phyloP scores from a whole-genome alignment of 2,797 vertebrate species.

The Brachyrhaphis roseni region DNA sequence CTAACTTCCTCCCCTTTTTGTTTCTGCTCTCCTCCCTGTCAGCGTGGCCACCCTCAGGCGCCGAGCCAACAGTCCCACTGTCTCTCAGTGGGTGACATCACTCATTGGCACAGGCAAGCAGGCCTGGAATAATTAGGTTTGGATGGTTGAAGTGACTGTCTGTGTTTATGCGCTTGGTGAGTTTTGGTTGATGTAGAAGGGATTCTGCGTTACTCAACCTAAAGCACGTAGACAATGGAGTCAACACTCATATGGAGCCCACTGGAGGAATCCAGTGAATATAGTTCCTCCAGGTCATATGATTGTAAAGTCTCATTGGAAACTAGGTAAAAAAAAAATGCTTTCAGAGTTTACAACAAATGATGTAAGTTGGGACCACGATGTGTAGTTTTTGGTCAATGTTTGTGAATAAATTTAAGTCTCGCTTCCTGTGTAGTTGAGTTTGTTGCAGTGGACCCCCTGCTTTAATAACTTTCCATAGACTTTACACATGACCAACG shows the following conservation, averaged over 20 bases:
- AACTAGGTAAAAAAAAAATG: conserved; percentile 9
- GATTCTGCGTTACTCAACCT: conserved; percentile 65
- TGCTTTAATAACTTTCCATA: conserved; percentile 76
- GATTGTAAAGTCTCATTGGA: not conserved
- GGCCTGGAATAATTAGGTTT: conserved; percentile 80
- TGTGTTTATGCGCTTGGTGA: conserved; percentile 37
- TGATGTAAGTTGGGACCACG: not conserved
- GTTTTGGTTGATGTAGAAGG: conserved; percentile 61
- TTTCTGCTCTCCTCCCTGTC: conserved; percentile 37
- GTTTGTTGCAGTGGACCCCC: conserved; percentile 53
- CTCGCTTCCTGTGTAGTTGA: conserved; percentile 13
- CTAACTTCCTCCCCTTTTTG: conserved; percentile 24
- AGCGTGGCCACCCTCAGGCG: conserved; percentile 59
- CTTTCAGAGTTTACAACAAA: not conserved
- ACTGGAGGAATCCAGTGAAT: conserved; percentile 4
- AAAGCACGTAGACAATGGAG: conserved; percentile 61
- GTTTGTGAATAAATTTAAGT: not conserved
- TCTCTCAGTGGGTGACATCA: conserved; percentile 82
- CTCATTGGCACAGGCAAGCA: conserved; percentile 73
- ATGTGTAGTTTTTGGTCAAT: not conserved
- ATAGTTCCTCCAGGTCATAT: not conserved
- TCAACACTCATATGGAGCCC: conserved; percentile 3
- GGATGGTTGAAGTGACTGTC: conserved; percentile 69
- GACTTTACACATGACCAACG: conserved; percentile 76
- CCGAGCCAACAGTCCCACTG: conserved; percentile 69